Evolutionary conservation across 2,888 invertebrate genomes (phyloP), one percentile per base, ranked within the genome.

Genomic region (Stegophylla sp.): DNA sequence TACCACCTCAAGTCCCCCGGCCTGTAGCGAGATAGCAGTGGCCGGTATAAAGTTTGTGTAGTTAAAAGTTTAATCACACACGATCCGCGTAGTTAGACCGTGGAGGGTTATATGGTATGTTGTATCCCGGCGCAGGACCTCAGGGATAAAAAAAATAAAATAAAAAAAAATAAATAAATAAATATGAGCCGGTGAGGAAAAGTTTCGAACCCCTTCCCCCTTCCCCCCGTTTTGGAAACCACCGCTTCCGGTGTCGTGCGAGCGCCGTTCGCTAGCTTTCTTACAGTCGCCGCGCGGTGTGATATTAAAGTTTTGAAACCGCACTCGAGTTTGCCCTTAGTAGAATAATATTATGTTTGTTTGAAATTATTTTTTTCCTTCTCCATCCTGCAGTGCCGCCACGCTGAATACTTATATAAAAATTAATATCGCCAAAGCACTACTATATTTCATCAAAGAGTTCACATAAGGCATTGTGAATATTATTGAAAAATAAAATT

Each of bases 61-160:
- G 72, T 43, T 72, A 48, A 61, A 74, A 48, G 73, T 74, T 63
- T 61, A 59, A 72, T 74, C 61, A 28, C 61, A 48, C 61, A n/a
- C 26, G 23, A n/a, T n/a, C n/a, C n/a, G 17, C 12, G 23, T 43
- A 61, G 45, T 73, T 56, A 61, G 45, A 28, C 73, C 17, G 9
- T 7, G 34, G 28, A 26, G 72, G 26, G 26, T 43, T 61, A n/a
- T n/a, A n/a, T n/a, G n/a, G n/a, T n/a, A n/a, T n/a, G n/a, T n/a
- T n/a, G n/a, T n/a, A n/a, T n/a, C n/a, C n/a, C n/a, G n/a, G n/a
- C n/a, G n/a, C 26, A 1, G 43, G 45, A 61, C 17, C 59, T 61
- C 23, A 26, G 45, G 45, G n/a, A 45, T 26, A 15, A 41, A 72
- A 41, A 59, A 56, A n/a, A n/a, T 34, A 34, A 34, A 34, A 34